Base-by-base conservation (phyloP, 2,888 invertebrate species). In the Julus scanicus region DNA sequence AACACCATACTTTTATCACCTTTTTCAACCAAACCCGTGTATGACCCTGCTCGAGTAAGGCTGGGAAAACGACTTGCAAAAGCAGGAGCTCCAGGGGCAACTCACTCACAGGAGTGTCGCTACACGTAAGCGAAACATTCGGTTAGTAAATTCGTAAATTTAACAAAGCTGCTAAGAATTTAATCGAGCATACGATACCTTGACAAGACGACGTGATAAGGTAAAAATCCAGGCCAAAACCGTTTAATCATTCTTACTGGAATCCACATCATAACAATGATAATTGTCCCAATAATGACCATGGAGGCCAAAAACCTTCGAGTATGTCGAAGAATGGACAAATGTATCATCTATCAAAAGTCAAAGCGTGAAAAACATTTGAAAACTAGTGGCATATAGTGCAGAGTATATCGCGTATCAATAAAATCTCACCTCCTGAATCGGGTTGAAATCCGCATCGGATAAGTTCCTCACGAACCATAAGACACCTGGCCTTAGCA, bases 391-490 rank as follows among this genome's bases (percentile, higher is more conserved):
- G 63, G 87, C 83, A 17, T 8, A 85, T 9, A n/a, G 15, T 29
- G 39, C 0, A 15, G 53, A 53, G 53, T 15, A 53, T 15, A 53
- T 8, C 53, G 11, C 11, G 48, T 53, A n/a, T n/a, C 15, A n/a
- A n/a, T n/a, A 87, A 71, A 84, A 53, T 80, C 89, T 89, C 90
- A 94, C 94, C 92, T 94, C 98, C 93, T 98, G 98, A 89, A 99
- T 98, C 9, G 99, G 99, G 93, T 99, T 99, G 91, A 99, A 99
- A 91, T 99, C 99, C 0, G 99, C 99, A 93, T 99, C 99, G 92
- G 99, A 99, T 89, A 99, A 94, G 92, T 99, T 99, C 90, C 99
- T 94, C 90, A 99, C 94, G 92, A 99, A 99, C 99, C 99, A 99
- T 2, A 99, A 93, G 0, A 99, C 98, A 0, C 99, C 99, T 0